Percentiles rank a stretch among this genome's conserved stretches.
Evolutionary conservation across 2,797 vertebrate genomes (phyloP).

Genomic region (Hydrophis major): DNA sequence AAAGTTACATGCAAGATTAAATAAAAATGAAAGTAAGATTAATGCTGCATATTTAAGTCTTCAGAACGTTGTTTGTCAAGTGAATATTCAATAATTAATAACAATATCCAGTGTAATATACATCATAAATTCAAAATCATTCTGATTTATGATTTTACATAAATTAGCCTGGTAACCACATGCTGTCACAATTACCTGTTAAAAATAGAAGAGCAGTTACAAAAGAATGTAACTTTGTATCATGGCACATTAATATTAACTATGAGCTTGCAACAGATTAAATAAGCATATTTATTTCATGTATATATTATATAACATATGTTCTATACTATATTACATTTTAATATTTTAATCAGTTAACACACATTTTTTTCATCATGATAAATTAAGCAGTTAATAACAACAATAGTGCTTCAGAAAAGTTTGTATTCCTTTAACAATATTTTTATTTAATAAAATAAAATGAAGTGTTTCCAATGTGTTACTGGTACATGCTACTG

Average conservation of each 20-base stretch:
- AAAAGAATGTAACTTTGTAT: neutral
- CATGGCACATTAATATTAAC: neutral
- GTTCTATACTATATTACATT: neutral
- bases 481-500: neutral
- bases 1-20: neutral
- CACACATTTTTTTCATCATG: neutral
- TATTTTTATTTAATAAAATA: neutral
- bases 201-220: neutral
- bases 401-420: neutral
- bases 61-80: neutral
- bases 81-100: neutral
- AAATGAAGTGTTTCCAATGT: neutral
- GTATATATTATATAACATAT: neutral
- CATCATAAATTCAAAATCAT: neutral
- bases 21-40: neutral
- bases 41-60: neutral
- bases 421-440: neutral
- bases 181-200: neutral
- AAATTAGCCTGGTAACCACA: neutral
- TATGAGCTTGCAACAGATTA: neutral
- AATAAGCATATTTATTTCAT: neutral
- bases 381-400: neutral
- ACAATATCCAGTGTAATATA: neutral
- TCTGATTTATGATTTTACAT: neutral
- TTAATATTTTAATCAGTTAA: neutral